Conservation (phyloP, 1,140 invertebrate species). For the Scaptomyza montana region DNA sequence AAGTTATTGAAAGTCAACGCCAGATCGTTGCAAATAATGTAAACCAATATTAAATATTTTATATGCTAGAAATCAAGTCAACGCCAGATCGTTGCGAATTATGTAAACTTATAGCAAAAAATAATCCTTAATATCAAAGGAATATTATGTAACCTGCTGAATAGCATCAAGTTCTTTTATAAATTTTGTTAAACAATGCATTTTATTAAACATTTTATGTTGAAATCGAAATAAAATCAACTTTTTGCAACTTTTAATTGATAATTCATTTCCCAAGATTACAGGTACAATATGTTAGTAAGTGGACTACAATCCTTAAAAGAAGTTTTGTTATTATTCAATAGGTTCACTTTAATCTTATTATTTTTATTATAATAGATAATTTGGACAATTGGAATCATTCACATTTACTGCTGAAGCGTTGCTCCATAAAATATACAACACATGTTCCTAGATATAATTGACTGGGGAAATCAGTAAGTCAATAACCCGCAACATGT, state of each 20-base stretch:
- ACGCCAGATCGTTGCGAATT: constrained; percentile 1
- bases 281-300: no score
- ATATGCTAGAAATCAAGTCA: neutral
- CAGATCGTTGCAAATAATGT: constrained; percentile 3
- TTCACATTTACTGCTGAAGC: no score
- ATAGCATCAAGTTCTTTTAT: no score
- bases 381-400: no score
- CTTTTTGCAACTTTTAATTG: no score
- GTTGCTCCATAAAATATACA: neutral
- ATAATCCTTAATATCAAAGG: no score
- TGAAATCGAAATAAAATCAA: neutral
- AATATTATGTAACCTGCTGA: no score
- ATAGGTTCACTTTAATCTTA: no score
- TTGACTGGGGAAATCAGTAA: constrained; percentile 60
- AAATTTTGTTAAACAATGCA: constrained; percentile 20
- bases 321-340: no score
- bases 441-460: neutral
- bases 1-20: neutral
- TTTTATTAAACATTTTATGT: neutral
- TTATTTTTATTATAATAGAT: no score
- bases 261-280: no score
- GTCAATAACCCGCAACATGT: constrained; percentile 47
- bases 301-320: no score
- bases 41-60: neutral
- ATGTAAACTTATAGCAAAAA: constrained; percentile 1